These are phyloP conservation scores for Drosophila mayaguana DNA, from an alignment of 2,888 invertebrate species.

Conservation along the genomic window DNA sequence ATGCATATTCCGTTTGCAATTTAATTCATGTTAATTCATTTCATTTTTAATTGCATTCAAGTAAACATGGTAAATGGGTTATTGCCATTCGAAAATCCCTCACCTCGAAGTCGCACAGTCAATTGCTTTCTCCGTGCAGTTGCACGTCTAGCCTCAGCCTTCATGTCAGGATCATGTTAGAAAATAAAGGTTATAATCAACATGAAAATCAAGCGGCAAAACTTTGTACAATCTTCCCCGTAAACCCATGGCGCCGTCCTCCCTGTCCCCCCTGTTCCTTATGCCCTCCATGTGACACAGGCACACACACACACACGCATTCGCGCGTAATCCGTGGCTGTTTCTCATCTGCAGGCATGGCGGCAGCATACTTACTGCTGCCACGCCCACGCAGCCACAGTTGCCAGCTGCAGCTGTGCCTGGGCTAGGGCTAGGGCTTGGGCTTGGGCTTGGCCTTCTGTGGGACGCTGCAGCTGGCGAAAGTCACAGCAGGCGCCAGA, in stretches of 20 bases:
- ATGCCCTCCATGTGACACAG: background rate
- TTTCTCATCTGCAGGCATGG: conserved; percentile 57
- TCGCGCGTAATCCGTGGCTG: conserved; percentile 58
- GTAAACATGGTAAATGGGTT: background rate
- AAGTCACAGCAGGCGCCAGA: conserved; percentile 51
- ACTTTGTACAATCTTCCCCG: conserved; percentile 40
- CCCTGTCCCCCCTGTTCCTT: too few relatives aligned
- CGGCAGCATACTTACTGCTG: conserved; percentile 25
- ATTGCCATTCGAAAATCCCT: background rate
- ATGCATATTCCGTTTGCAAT: background rate
- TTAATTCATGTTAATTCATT: too few relatives aligned
- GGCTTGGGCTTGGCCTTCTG: background rate
- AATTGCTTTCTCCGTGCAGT: background rate
- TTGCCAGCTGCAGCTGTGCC: conserved; percentile 23
- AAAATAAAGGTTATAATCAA: conserved; percentile 68
- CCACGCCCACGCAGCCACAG: conserved; percentile 37
- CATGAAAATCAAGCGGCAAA: conserved; percentile 73
- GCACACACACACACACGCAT: background rate
- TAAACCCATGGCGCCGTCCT: background rate
- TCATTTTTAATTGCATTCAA: too few relatives aligned
- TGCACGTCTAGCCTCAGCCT: background rate
- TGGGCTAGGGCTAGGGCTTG: too few relatives aligned
- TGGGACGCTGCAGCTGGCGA: conserved; percentile 37
- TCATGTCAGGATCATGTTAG: conserved; percentile 32
- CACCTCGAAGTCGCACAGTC: background rate